These are phyloP conservation scores for Pseudonaja textilis DNA, from an alignment of 2,113 vertebrate species.

Conservation along the genomic window DNA sequence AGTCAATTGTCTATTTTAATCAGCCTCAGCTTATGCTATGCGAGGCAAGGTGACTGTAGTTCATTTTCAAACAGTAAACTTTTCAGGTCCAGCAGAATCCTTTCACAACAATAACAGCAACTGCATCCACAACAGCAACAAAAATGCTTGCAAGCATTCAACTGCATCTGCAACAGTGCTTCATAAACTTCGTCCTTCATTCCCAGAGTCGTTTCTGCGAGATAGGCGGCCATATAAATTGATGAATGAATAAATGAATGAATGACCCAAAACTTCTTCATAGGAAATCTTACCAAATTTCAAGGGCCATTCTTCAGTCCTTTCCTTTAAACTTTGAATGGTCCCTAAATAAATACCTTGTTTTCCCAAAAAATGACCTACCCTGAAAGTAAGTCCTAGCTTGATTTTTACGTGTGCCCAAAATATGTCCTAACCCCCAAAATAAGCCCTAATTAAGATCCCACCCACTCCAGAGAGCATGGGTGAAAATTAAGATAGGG, in stretches of 20 bases:
- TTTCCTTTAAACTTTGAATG: no score
- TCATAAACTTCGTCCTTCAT: neutral
- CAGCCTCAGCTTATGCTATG: conserved; percentile 30
- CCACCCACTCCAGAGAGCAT: no score
- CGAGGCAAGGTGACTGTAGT: conserved; percentile 51
- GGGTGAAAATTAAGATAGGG: no score
- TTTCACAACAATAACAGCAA: conserved; percentile 28
- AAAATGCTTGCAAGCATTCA: conserved; percentile 50
- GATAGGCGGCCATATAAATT: neutral
- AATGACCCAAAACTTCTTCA: no score
- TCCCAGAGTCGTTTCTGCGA: neutral
- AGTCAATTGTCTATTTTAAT: conserved; percentile 63
- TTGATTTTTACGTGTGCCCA: no score
- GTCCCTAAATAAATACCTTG: no score
- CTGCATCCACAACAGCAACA: neutral
- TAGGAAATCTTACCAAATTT: no score
- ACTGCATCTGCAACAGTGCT: neutral
- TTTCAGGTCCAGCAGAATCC: conserved; percentile 63
- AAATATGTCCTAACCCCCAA: no score
- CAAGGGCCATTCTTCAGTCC: no score
- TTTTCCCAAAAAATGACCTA: no score
- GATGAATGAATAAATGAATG: neutral
- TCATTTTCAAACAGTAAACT: conserved; percentile 63
- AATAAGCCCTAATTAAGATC: no score
- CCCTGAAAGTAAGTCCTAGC: no score